These are phyloP conservation scores for Noctilio leporinus DNA, from an alignment of 2,113 vertebrate genomes.

Conservation along the genomic window DNA sequence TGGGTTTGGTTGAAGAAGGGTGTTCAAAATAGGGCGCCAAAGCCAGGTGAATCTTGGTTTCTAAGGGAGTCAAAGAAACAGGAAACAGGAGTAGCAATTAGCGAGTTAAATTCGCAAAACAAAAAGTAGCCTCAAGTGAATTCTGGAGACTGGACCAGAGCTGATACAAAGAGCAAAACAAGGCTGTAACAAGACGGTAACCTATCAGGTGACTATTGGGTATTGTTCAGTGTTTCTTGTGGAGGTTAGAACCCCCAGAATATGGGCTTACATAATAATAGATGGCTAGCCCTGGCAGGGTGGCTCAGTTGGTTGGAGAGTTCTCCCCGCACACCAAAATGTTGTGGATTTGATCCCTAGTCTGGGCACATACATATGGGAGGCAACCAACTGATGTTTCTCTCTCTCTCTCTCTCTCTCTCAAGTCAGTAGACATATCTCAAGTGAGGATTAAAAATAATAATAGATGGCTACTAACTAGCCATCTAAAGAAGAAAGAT, in stretches of 20 bases:
- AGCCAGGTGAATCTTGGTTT: neutral
- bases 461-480: neutral
- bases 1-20: neutral
- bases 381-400: no score
- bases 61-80: neutral
- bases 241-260: neutral
- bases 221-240: neutral
- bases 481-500: neutral
- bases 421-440: no score
- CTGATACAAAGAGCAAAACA: neutral
- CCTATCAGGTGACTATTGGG: neutral
- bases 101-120: neutral
- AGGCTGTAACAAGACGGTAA: neutral
- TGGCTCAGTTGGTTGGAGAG: no score
- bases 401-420: no score
- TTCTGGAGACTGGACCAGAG: neutral
- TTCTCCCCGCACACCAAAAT: no score
- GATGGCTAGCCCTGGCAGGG: neutral
- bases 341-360: no score
- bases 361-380: no score
- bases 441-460: no score
- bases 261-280: neutral
- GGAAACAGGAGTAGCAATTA: neutral
- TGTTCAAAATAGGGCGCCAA: neutral
- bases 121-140: neutral